Conservation (phyloP, 2,888 invertebrate genomes). For the Bibio marci region DNA sequence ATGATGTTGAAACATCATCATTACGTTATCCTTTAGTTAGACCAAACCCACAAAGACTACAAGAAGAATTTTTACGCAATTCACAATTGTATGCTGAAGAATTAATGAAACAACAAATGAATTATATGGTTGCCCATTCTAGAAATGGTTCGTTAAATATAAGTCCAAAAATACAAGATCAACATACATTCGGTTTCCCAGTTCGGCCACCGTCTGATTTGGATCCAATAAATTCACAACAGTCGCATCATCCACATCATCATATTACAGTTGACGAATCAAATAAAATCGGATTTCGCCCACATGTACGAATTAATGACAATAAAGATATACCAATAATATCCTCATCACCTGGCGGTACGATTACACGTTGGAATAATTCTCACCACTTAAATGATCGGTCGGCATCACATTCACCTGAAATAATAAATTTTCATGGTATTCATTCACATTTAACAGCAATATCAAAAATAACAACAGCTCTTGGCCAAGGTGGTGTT, state of each 20-base stretch:
- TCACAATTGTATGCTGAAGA: slow-evolving; percentile 29
- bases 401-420: slow-evolving; percentile 6
- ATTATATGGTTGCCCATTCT: slow-evolving; percentile 25
- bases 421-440: slow-evolving; percentile 25
- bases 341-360: neutral
- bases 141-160: slow-evolving; percentile 11
- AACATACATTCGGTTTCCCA: slow-evolving; percentile 11
- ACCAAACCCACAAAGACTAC: slow-evolving; percentile 20
- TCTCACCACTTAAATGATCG: no score
- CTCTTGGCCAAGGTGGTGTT: slow-evolving; percentile 1
- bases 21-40: slow-evolving; percentile 11
- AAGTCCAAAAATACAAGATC: slow-evolving; percentile 4
- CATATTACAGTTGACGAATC: slow-evolving; percentile 6
- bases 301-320: slow-evolving; percentile 9
- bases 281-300: slow-evolving; percentile 11
- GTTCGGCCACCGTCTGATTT: slow-evolving; percentile 10
- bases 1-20: slow-evolving; percentile 1
- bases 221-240: no score
- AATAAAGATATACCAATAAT: slow-evolving; percentile 1
- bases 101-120: slow-evolving; percentile 30
- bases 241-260: no score
- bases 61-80: slow-evolving; percentile 28
- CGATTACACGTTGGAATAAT: neutral
- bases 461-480: slow-evolving; percentile 40
- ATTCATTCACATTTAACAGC: slow-evolving; percentile 52